Evolutionary conservation across 2,113 vertebrate species (phyloP).

Genomic region (Scolopax mira): DNA sequence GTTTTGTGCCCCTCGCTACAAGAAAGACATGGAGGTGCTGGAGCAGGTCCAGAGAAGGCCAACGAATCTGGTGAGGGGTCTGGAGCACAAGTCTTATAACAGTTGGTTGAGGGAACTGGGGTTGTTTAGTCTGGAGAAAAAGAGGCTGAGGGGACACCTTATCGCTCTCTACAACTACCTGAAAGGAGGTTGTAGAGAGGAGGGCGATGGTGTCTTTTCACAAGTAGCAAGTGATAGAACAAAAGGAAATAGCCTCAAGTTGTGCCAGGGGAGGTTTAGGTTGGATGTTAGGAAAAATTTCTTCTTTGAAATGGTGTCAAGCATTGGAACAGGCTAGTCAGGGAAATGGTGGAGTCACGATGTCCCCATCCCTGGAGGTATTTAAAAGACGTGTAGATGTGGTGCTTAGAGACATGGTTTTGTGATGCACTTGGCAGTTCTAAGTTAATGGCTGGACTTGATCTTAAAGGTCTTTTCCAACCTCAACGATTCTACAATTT

Average conservation of each 20-base stretch:
- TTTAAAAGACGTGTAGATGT: background rate
- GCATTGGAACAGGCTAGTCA: background rate
- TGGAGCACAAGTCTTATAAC: background rate
- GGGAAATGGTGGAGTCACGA: background rate
- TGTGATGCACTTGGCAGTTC: background rate
- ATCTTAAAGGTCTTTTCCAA: background rate
- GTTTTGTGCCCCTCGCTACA: background rate
- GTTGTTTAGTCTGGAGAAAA: background rate
- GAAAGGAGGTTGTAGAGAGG: background rate
- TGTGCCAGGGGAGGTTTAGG: background rate
- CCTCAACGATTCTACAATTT: background rate
- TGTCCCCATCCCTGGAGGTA: background rate
- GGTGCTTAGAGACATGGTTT: background rate
- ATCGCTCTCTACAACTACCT: background rate
- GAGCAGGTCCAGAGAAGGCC: background rate
- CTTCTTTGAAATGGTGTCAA: background rate
- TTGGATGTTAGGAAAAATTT: background rate
- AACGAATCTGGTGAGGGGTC: background rate
- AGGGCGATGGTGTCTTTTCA: background rate
- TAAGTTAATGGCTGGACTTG: background rate
- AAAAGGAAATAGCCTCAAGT: background rate
- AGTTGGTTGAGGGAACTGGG: background rate
- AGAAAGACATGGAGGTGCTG: background rate
- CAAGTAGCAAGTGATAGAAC: background rate
- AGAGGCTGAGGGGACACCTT: background rate